phyloP scores from a whole-genome alignment of 2,113 vertebrate species.

The Xyrauchen texanus region DNA sequence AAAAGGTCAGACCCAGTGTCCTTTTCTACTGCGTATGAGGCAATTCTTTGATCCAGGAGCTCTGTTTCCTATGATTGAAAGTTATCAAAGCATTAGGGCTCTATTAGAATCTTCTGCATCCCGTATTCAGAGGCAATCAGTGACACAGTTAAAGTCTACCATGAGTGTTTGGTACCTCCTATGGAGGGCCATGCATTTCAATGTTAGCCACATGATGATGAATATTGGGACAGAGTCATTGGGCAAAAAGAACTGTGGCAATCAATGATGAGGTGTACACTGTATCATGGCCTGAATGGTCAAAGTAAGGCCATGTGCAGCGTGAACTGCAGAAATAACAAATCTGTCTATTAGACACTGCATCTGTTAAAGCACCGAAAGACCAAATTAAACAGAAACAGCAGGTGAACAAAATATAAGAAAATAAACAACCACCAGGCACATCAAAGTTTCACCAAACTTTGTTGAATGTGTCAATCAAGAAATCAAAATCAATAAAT shows the following conservation, averaged over 20 bases:
- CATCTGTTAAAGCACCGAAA: slow-evolving; percentile 38
- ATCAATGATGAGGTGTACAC: slow-evolving; percentile 43
- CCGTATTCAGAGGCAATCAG: slow-evolving; percentile 54
- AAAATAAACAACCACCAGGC: slow-evolving; percentile 59
- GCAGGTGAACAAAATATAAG: background rate
- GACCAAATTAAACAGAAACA: slow-evolving; percentile 56
- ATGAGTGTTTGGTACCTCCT: slow-evolving; percentile 47
- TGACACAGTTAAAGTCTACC: slow-evolving; percentile 46
- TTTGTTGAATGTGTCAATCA: slow-evolving; percentile 56
- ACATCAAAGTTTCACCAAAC: slow-evolving; percentile 57
- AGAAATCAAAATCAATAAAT: slow-evolving; percentile 73
- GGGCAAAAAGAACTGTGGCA: slow-evolving; percentile 44
- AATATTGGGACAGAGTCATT: slow-evolving; percentile 51
- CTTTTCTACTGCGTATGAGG: slow-evolving; percentile 71
- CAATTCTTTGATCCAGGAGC: slow-evolving; percentile 59
- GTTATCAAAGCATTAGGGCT: slow-evolving; percentile 71
- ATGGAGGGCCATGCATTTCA: slow-evolving; percentile 60
- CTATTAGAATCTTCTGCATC: slow-evolving; percentile 40
- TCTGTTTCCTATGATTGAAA: slow-evolving; percentile 62
- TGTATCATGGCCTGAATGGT: slow-evolving; percentile 32
- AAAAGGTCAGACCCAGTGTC: slow-evolving; percentile 70
- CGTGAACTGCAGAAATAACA: slow-evolving; percentile 64
- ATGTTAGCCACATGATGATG: slow-evolving; percentile 54
- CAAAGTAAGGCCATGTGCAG: too few relatives aligned
- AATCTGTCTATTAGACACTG: slow-evolving; percentile 46